These are phyloP conservation scores for Erpetoichthys calabaricus DNA, from an alignment of 2,797 vertebrate genomes.

Conservation along the genomic window DNA sequence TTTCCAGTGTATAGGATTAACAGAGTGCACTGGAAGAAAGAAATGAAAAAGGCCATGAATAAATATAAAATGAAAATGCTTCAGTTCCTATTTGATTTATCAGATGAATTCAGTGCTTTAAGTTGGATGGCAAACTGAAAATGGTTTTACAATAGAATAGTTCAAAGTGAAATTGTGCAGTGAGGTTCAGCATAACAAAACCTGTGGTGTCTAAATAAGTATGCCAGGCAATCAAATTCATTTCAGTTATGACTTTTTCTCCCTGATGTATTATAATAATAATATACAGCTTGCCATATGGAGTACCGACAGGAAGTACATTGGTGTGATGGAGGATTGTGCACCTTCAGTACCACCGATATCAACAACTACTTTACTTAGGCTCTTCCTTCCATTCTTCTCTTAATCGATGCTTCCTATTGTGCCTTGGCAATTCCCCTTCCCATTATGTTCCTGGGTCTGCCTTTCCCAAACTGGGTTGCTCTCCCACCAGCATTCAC, in stretches of 20 bases:
- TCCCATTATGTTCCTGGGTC: no score
- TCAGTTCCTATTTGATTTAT: constrained; percentile 20
- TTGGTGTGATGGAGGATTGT: no score
- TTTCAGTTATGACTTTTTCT: constrained; percentile 19
- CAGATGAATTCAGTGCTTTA: constrained; percentile 21
- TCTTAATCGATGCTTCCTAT: no score
- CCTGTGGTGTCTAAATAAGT: constrained; percentile 20
- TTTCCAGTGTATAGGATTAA: not conserved
- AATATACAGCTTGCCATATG: no score
- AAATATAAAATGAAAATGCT: constrained; percentile 10
- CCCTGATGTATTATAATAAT: not conserved
- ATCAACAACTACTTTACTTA: no score
- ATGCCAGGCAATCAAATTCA: constrained; percentile 21
- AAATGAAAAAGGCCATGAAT: constrained; percentile 14
- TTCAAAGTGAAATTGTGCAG: constrained; percentile 22
- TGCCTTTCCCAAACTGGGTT: no score
- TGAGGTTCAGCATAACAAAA: constrained; percentile 17
- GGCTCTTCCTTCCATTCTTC: no score
- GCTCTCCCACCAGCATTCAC: no score
- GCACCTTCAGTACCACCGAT: no score
- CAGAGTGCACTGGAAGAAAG: constrained; percentile 2
- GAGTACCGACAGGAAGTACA: no score
- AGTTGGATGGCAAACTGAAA: constrained; percentile 22
- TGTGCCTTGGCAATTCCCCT: no score
- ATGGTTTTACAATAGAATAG: constrained; percentile 19